Conservation (phyloP, 2,113 vertebrate species). For the Lagopus leucura region DNA sequence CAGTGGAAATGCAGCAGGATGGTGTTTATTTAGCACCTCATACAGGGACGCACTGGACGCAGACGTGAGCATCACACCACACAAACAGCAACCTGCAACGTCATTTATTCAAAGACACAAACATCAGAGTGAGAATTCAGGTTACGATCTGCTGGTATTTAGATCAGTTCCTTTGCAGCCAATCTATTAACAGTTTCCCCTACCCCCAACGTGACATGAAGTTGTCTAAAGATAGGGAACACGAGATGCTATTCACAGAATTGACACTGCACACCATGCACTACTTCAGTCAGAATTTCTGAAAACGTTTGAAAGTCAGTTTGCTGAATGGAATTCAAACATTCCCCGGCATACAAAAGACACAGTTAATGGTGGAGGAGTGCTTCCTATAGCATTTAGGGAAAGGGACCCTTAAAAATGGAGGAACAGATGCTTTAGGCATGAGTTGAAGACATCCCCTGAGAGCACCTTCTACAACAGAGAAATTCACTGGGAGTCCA, state of each 20-base stretch:
- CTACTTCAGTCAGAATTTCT: background rate
- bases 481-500: background rate
- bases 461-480: background rate
- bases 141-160: conserved; percentile 41
- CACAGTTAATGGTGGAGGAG: rapidly evolving
- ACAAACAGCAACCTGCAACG: background rate
- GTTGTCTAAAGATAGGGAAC: conserved; percentile 34
- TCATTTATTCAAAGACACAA: background rate
- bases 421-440: background rate
- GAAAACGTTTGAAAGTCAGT: background rate
- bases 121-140: conserved; percentile 10
- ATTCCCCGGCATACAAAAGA: background rate
- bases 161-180: conserved; percentile 50
- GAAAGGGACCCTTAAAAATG: background rate
- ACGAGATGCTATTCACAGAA: background rate
- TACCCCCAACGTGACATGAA: background rate
- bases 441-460: background rate
- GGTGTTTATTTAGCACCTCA: background rate
- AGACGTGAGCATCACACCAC: background rate
- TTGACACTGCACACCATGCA: background rate
- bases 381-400: background rate
- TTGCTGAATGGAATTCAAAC: background rate
- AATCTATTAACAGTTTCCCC: conserved; percentile 25
- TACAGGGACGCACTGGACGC: background rate
- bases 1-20: background rate